Base-by-base conservation (phyloP, 2,113 vertebrate genomes). In the Thunnus thynnus region DNA sequence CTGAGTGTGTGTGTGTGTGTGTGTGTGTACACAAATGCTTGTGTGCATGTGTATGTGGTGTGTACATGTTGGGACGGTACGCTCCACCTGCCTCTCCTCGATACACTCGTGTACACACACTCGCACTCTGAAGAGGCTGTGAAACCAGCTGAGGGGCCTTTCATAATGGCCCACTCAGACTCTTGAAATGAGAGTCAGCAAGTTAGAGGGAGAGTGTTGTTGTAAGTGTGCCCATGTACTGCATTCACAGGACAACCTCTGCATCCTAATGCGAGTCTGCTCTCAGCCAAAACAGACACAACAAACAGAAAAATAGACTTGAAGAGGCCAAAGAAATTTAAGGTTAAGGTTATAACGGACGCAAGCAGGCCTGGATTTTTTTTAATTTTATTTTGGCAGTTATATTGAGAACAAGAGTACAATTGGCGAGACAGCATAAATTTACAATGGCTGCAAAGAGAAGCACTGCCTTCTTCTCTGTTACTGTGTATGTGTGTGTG, bases 51-150 rank as follows among this genome's bases (percentile, higher is more conserved):
- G 36, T 13, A 25, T 54, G 18, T 71, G 36, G 36, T 41, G 36
- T 41, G 36, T 41, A 41, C 36, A 57, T 72, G 65, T 22, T 62
- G 67, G 41, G 25, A 73, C 0, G 32, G 51, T 20, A 30, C 2
- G 47, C 72, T 72, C 80, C 93, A 92, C 84, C 84, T 90, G 92
- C 79, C 80, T 66, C 69, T 36, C 76, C 67, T 80, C 32, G 1
- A 61, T 50, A 18, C 57, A 69, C 57, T 84, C 30, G 2, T 47
- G 61, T 72, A 78, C 80, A 65, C 41, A 66, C 56, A 67, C 85
- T 82, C 56, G 3, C 58, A 44, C 58, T 71, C 82, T 86, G 69
- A 77, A 80, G 71, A 81, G 85, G 51, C 77, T 32, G 32, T 69
- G 65, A 67, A 64, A 75, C 65, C 17, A 41, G 36, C 64, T 3